Evolutionary conservation across 1,140 invertebrate genomes (phyloP).

Genomic region (Liolophura sinensis): DNA sequence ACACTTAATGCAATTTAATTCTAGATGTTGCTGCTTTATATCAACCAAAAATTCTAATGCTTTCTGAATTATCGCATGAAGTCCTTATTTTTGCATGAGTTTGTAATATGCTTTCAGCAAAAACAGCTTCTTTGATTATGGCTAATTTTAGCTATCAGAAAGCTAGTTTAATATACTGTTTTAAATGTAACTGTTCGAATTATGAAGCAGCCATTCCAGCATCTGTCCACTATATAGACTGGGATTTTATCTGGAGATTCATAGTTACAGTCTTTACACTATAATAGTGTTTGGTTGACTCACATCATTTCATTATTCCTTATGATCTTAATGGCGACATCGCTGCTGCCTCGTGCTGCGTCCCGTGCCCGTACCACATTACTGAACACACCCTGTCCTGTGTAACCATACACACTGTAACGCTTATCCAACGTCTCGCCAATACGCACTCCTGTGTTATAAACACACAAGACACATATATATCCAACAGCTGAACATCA

Average conservation of each 20-base stretch:
- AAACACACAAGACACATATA: background rate
- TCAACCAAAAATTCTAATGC: no score
- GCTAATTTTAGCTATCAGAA: no score
- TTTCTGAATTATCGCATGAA: no score
- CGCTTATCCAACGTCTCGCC: slow-evolving; percentile 91
- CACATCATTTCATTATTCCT: slow-evolving; percentile 99
- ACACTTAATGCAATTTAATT: no score
- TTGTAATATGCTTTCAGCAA: no score
- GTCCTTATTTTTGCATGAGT: no score
- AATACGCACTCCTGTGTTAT: slow-evolving; percentile 76
- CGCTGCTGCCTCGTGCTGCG: slow-evolving; percentile 78
- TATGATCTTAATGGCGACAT: slow-evolving; percentile 99
- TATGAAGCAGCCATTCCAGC: background rate
- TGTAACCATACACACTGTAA: slow-evolving; percentile 95
- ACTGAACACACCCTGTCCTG: slow-evolving; percentile 98
- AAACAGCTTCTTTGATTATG: no score
- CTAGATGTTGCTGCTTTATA: no score
- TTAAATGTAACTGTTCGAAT: background rate
- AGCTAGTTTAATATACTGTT: no score
- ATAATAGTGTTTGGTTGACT: slow-evolving; percentile 59
- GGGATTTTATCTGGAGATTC: no score
- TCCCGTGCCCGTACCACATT: slow-evolving; percentile 96
- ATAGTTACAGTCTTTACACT: background rate
- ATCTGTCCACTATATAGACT: no score
- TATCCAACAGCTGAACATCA: no score